phyloP scores from a whole-genome alignment of 2,113 vertebrate genomes.

The Toxotes chatareus region DNA sequence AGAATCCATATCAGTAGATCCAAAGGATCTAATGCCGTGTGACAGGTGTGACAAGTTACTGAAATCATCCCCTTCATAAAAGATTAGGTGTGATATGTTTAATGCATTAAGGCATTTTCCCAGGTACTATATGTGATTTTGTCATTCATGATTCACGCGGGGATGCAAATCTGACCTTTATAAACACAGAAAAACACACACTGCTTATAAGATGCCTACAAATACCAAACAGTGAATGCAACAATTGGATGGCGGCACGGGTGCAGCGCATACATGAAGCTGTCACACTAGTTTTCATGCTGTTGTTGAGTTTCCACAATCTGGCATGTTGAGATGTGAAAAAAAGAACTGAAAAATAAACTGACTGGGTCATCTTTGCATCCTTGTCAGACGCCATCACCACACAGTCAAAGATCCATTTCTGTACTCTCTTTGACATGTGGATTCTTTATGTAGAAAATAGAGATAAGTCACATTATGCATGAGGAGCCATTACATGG shows the following conservation, averaged over 20 bases:
- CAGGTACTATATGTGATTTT: conserved; percentile 23
- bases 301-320: neutral
- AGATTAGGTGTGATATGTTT: conserved; percentile 66
- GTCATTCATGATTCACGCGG: conserved; percentile 37
- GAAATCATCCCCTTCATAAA: conserved; percentile 42
- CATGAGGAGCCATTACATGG: neutral
- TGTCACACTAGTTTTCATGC: conserved; percentile 4
- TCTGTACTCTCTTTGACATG: neutral
- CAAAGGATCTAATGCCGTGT: conserved; percentile 44
- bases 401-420: neutral
- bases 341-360: neutral
- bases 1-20: conserved; percentile 30
- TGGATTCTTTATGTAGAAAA: neutral
- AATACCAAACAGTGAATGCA: conserved; percentile 16
- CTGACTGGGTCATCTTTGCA: neutral
- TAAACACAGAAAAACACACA: conserved; percentile 42
- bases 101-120: conserved; percentile 53
- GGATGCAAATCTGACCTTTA: conserved; percentile 64
- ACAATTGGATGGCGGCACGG: neutral
- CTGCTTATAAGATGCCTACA: conserved; percentile 32
- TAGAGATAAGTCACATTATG: neutral
- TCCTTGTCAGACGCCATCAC: conserved; percentile 2
- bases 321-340: conserved; percentile 7
- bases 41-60: conserved; percentile 59
- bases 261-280: conserved; percentile 12